Evolutionary conservation across 2,888 invertebrate genomes (phyloP).

Genomic region (Zeuzera pyrina): DNA sequence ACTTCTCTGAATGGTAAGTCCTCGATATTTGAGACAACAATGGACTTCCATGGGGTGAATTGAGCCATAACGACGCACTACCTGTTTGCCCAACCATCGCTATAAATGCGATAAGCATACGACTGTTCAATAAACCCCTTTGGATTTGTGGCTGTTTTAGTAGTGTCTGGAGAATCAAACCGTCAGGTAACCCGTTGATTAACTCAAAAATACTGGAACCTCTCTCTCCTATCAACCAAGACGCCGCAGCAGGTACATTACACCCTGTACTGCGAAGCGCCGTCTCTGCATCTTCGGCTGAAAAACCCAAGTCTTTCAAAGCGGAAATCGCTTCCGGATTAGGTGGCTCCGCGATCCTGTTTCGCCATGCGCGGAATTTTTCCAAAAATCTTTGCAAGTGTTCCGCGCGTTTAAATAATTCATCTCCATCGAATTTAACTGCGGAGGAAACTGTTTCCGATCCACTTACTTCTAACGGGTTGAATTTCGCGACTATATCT

Average conservation of each 20-base stretch:
- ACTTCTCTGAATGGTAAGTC: slow-evolving; percentile 64
- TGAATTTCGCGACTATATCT: slow-evolving; percentile 44
- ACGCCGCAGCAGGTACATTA: slow-evolving; percentile 59
- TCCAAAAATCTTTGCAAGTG: slow-evolving; percentile 50
- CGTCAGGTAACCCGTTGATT: slow-evolving; percentile 53
- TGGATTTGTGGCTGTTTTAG: slow-evolving; percentile 61
- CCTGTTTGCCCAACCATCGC: slow-evolving; percentile 62
- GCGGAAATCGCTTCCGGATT: slow-evolving; percentile 38
- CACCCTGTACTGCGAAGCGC: slow-evolving; percentile 50
- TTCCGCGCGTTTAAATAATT: slow-evolving; percentile 42
- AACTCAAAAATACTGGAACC: slow-evolving; percentile 59
- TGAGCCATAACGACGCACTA: slow-evolving; percentile 56
- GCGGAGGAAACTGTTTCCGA: slow-evolving; percentile 14
- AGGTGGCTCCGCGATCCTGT: slow-evolving; percentile 42
- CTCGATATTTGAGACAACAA: slow-evolving; percentile 58
- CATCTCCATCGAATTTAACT: slow-evolving; percentile 18
- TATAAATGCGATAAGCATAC: slow-evolving; percentile 61
- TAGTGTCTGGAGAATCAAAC: slow-evolving; percentile 46
- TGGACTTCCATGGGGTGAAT: slow-evolving; percentile 60
- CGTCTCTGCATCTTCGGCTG: slow-evolving; percentile 39
- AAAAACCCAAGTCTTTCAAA: slow-evolving; percentile 49
- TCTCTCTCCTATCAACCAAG: slow-evolving; percentile 56
- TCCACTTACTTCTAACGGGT: slow-evolving; percentile 8
- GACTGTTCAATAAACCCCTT: slow-evolving; percentile 51
- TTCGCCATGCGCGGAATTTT: slow-evolving; percentile 53